These are phyloP conservation scores for Linurgus olivaceus DNA, from an alignment of 2,797 vertebrate species.

Conservation along the genomic window DNA sequence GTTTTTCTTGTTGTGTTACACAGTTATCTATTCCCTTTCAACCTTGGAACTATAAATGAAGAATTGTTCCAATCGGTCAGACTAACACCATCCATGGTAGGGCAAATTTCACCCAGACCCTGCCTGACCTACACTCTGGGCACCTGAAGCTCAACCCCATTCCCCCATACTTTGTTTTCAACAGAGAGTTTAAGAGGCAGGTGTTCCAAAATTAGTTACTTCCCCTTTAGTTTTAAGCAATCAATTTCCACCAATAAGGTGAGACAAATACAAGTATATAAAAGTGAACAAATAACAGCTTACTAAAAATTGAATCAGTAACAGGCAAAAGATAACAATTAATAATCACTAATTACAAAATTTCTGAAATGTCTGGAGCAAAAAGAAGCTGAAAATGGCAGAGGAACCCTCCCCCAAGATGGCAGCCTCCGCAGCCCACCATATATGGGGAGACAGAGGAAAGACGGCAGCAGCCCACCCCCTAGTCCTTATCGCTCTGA, in stretches of 20 bases:
- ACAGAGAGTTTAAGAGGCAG: no score
- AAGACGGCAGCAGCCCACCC: neutral
- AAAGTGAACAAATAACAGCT: neutral
- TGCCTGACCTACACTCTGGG: neutral
- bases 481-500: accelerated
- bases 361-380: neutral
- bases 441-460: neutral
- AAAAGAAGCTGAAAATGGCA: neutral
- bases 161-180: neutral
- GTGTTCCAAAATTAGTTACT: neutral
- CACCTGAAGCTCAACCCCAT: neutral
- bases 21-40: neutral
- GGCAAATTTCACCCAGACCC: neutral
- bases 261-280: neutral
- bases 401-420: no score
- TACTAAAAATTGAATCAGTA: neutral
- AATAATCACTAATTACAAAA: neutral
- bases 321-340: neutral
- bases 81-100: neutral
- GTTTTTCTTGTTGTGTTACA: neutral
- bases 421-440: accelerated
- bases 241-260: neutral
- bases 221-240: neutral
- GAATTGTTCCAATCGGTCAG: neutral
- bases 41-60: neutral